These are phyloP conservation scores for Sphinx pinastri DNA, from an alignment of 2,888 invertebrate genomes.

Conservation along the genomic window DNA sequence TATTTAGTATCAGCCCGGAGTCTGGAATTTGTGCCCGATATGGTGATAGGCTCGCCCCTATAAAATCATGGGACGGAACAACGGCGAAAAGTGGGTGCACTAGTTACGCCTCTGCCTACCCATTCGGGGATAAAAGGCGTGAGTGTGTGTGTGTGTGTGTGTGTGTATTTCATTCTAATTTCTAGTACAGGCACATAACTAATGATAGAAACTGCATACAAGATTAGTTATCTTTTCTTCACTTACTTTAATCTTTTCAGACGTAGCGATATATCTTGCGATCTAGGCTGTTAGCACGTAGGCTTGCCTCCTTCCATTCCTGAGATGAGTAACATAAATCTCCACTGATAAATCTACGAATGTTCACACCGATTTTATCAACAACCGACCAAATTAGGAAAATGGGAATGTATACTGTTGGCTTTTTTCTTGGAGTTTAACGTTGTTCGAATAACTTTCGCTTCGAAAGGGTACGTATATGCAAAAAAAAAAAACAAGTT, in stretches of 20 bases:
- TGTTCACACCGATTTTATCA: constrained; percentile 28
- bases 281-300: constrained; percentile 3
- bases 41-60: no score
- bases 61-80: no score
- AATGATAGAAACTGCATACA: no score
- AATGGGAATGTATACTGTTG: constrained; percentile 19
- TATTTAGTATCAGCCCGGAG: no score
- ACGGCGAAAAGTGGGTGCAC: no score
- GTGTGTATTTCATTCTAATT: no score
- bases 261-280: constrained; percentile 14
- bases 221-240: neutral
- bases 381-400: constrained; percentile 31
- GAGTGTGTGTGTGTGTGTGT: no score
- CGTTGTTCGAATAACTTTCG: constrained; percentile 7
- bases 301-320: neutral
- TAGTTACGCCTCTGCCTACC: no score
- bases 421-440: constrained; percentile 17
- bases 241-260: constrained; percentile 24
- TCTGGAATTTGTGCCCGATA: no score
- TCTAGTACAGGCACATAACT: no score
- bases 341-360: constrained; percentile 24
- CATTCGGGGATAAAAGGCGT: no score
- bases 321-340: constrained; percentile 21
- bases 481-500: no score
- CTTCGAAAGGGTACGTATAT: neutral